A percentile compares a stretch with the other conserved stretches of the same genome.
Evolutionary conservation across 1,140 invertebrate species (phyloP).

Genomic region (Leptinotarsa texana): DNA sequence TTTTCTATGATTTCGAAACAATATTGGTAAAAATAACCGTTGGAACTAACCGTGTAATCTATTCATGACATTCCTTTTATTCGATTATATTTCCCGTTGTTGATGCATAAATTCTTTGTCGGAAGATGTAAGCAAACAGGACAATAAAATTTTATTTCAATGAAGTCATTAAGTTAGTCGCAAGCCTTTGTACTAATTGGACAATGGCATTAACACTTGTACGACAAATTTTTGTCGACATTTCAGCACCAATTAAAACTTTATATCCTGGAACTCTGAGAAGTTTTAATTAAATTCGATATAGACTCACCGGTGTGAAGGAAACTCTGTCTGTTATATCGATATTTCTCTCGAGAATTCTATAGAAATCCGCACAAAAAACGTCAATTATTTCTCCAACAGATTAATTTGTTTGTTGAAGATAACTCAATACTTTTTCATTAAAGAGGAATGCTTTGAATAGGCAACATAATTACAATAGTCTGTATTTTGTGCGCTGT

Average conservation of each 20-base stretch:
- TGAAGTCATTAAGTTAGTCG: constrained; percentile 4
- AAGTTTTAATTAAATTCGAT: not conserved
- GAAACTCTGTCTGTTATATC: not conserved
- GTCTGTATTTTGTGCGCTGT: constrained; percentile 1
- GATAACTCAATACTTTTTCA: not conserved
- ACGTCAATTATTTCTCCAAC: too few relatives aligned
- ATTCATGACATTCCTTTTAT: not conserved
- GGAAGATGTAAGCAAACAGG: not conserved
- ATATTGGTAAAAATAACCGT: too few relatives aligned
- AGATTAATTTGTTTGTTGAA: not conserved
- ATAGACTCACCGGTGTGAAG: not conserved
- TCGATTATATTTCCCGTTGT: not conserved
- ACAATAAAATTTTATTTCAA: constrained; percentile 14
- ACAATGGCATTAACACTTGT: constrained; percentile 14
- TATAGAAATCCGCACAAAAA: not conserved
- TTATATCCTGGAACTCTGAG: constrained; percentile 1
- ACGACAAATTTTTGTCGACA: constrained; percentile 13
- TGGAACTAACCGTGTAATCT: too few relatives aligned
- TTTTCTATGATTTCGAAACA: too few relatives aligned
- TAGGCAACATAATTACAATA: not conserved
- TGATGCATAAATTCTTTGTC: not conserved
- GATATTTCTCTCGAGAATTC: not conserved
- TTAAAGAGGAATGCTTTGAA: not conserved
- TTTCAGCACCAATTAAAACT: constrained; percentile 10
- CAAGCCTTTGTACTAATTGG: constrained; percentile 8